Conservation (phyloP, 2,113 vertebrate species). For the Pluvianellus socialis region DNA sequence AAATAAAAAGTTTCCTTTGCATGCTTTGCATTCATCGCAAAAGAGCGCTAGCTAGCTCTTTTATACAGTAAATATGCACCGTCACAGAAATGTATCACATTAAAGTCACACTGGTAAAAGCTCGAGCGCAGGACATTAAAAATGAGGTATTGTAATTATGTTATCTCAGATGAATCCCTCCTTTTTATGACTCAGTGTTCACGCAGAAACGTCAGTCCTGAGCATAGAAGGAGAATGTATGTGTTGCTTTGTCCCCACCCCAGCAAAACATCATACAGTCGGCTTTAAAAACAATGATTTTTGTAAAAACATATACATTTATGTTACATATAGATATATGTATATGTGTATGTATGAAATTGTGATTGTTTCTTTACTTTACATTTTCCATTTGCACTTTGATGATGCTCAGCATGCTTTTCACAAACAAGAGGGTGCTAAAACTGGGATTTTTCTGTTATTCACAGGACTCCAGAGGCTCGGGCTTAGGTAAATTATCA, state of each 20-base stretch:
- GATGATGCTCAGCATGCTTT: background rate
- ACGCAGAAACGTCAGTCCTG: background rate
- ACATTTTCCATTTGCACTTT: background rate
- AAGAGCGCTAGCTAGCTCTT: background rate
- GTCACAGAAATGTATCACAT: background rate
- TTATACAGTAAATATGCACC: background rate
- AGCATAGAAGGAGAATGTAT: background rate
- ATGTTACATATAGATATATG: too few relatives aligned
- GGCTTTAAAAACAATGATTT: background rate
- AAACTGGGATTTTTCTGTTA: background rate
- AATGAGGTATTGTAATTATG: background rate
- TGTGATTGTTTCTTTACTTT: background rate
- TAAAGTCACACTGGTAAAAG: background rate
- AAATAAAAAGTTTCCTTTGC: slow-evolving; percentile 73
- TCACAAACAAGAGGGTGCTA: background rate
- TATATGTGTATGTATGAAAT: background rate
- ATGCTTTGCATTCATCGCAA: slow-evolving; percentile 42
- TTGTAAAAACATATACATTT: background rate
- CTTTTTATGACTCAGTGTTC: background rate
- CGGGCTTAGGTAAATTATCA: background rate
- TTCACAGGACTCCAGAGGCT: background rate
- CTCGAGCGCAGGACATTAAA: background rate
- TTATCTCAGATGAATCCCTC: slow-evolving; percentile 15
- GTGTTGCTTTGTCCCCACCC: background rate
- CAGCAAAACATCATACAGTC: background rate